Conservation (phyloP, 1,140 invertebrate genomes). For the Tetragonula clypearis region DNA sequence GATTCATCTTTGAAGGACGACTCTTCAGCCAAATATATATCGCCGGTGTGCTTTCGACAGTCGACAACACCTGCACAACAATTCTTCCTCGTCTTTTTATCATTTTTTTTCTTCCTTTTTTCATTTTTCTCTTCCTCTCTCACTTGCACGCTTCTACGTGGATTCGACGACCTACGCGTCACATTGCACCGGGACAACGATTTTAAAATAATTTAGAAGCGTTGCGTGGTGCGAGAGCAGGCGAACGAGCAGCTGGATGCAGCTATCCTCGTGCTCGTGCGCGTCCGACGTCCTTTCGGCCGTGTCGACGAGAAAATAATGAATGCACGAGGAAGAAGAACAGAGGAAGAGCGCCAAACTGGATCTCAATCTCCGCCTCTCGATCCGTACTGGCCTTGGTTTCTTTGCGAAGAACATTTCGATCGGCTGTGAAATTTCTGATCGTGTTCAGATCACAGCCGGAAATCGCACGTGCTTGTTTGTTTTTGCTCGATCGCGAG, state of each 20-base stretch:
- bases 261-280: slow-evolving; percentile 29
- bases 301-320: slow-evolving; percentile 60
- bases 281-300: slow-evolving; percentile 18
- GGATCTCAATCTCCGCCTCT: not conserved
- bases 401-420: not conserved
- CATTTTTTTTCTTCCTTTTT: not conserved
- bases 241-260: slow-evolving; percentile 3
- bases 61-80: slow-evolving; percentile 51
- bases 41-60: slow-evolving; percentile 57
- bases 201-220: slow-evolving; percentile 68
- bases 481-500: not conserved
- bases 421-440: not conserved
- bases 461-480: not conserved
- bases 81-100: slow-evolving; percentile 38
- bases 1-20: slow-evolving; percentile 41
- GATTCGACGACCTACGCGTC: slow-evolving; percentile 28
- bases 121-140: not conserved
- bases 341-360: not conserved
- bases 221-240: slow-evolving; percentile 4
- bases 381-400: too few species aligned
- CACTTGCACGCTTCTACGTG: not conserved
- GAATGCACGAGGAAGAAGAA: slow-evolving; percentile 52
- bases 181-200: slow-evolving; percentile 58
- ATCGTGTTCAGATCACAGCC: not conserved
- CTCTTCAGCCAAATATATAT: slow-evolving; percentile 61